These are phyloP conservation scores for Conger conger DNA, from an alignment of 2,113 vertebrate genomes.

Conservation along the genomic window DNA sequence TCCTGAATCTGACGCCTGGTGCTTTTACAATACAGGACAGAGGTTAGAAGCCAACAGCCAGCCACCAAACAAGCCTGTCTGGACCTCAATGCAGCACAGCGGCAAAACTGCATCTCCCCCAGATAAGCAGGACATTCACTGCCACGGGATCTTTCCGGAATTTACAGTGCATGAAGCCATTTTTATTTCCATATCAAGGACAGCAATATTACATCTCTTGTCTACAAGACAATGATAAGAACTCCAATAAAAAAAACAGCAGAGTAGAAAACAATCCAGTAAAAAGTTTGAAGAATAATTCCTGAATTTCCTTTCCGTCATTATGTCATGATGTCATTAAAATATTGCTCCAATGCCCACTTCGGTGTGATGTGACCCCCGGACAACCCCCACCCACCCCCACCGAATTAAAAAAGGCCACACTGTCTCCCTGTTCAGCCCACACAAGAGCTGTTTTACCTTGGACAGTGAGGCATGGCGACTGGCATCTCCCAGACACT, in stretches of 20 bases:
- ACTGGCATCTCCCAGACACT: background rate
- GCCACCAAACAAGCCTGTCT: slow-evolving; percentile 49
- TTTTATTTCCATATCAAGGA: slow-evolving; percentile 62
- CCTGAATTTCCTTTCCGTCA: slow-evolving; percentile 73
- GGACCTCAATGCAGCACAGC: background rate
- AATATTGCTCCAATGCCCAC: slow-evolving; percentile 71
- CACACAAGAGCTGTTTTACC: background rate
- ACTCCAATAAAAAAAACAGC: slow-evolving; percentile 68
- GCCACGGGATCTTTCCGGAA: slow-evolving; percentile 74
- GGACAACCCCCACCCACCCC: slow-evolving; percentile 32
- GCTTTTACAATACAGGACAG: slow-evolving; percentile 72
- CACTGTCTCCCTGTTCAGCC: slow-evolving; percentile 9
- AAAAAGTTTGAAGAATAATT: slow-evolving; percentile 70
- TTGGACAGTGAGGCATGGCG: background rate
- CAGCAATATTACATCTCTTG: slow-evolving; percentile 52
- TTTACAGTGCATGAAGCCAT: slow-evolving; percentile 64
- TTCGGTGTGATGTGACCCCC: slow-evolving; percentile 43
- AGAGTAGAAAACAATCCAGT: slow-evolving; percentile 72
- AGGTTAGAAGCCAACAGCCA: slow-evolving; percentile 52
- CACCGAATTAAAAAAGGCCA: slow-evolving; percentile 17
- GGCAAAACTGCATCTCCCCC: background rate
- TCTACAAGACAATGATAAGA: slow-evolving; percentile 67
- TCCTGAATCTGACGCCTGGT: background rate
- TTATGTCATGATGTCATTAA: slow-evolving; percentile 63
- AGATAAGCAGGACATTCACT: slow-evolving; percentile 70